These are phyloP conservation scores for Mastomys natalensis DNA, from an alignment of 2,113 vertebrate genomes.

Conservation along the genomic window DNA sequence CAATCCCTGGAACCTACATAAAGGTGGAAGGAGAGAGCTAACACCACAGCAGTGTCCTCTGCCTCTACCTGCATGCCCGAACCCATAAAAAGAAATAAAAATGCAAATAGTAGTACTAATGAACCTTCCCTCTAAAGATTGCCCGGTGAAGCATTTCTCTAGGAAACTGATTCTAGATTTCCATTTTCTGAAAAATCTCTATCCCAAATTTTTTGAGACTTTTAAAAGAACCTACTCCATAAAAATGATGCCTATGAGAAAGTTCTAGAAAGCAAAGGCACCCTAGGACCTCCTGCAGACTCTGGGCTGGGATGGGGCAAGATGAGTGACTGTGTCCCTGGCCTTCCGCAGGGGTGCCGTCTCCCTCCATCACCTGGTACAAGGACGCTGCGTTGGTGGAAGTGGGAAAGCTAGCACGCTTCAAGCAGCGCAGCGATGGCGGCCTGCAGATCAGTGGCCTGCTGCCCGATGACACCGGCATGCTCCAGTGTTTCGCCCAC, in stretches of 20 bases:
- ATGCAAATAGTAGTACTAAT: not conserved
- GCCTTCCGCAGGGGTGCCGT: conserved; percentile 90
- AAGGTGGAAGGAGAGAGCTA: not conserved
- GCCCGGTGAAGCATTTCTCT: not conserved
- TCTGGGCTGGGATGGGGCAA: rapidly evolving
- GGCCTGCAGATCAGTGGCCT: conserved; percentile 96
- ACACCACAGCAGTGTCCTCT: not conserved
- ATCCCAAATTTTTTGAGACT: not conserved
- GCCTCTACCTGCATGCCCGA: not conserved
- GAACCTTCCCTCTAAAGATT: not conserved
- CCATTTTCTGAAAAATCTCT: not conserved
- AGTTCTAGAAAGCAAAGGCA: not conserved
- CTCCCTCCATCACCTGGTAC: conserved; percentile 95
- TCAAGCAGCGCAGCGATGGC: conserved; percentile 91
- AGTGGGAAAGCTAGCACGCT: conserved; percentile 90
- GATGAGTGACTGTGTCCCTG: rapidly evolving
- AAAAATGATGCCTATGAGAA: not conserved
- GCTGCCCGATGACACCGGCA: conserved; percentile 95
- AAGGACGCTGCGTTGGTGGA: conserved; percentile 93
- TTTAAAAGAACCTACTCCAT: not conserved
- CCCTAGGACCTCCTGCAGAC: too few relatives aligned
- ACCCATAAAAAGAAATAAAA: not conserved
- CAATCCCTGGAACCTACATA: not conserved
- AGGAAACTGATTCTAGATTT: not conserved
- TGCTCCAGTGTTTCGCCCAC: conserved; percentile 98